These are phyloP conservation scores for Barnardius zonarius DNA, from an alignment of 2,113 vertebrate species.

Conservation along the genomic window DNA sequence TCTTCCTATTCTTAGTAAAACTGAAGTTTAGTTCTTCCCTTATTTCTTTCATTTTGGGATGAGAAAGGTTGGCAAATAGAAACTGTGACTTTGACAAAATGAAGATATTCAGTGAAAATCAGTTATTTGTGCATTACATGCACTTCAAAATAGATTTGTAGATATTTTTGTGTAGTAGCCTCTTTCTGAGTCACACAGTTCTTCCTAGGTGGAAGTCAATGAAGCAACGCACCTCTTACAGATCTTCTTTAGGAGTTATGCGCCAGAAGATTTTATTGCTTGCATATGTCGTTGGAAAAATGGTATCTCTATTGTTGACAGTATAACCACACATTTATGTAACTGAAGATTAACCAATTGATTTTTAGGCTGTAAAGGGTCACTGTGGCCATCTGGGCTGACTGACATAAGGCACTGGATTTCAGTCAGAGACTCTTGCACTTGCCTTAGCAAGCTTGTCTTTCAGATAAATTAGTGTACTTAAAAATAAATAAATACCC, in stretches of 20 bases:
- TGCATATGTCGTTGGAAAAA: background rate
- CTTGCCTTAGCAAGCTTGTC: background rate
- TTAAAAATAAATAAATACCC: background rate
- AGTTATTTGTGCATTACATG: background rate
- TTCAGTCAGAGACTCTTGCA: background rate
- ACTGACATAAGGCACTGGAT: background rate
- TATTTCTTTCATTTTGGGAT: background rate
- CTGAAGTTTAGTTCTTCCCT: background rate
- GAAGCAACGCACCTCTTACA: background rate
- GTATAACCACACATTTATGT: fast-evolving
- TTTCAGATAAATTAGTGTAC: background rate
- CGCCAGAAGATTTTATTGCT: background rate
- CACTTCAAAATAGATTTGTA: background rate
- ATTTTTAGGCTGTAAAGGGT: background rate
- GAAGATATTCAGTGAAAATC: background rate
- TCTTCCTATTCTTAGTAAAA: background rate
- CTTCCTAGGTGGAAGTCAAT: background rate
- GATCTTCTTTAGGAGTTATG: background rate
- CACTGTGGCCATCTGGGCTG: background rate
- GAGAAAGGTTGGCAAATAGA: background rate
- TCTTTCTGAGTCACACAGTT: background rate
- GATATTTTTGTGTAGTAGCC: background rate
- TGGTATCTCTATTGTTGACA: background rate
- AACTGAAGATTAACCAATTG: background rate
- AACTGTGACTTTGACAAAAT: background rate